Evolutionary conservation across 1,140 invertebrate genomes (phyloP), one percentile per base, ranked within the genome.

Genomic region (Gryon sp.): DNA sequence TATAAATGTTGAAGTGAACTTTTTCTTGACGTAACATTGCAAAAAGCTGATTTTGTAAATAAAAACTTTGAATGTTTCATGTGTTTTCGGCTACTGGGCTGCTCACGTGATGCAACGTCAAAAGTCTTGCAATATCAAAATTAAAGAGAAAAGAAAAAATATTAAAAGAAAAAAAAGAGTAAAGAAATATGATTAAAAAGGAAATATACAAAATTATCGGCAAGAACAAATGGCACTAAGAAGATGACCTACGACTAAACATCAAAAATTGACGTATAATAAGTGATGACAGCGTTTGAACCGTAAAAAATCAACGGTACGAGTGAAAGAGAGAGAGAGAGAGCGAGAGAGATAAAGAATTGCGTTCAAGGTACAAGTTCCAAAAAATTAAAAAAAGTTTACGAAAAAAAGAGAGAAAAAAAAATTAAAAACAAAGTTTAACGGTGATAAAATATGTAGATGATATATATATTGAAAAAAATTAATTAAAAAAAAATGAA

Each of bases 181-280:
- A 11, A 18, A 40, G 5, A 28, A 26, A 52, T 1, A 59, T n/a
- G 9, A 45, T 22, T 22, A 7, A 65, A 65, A 60, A 40, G 20
- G n/a, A n/a, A n/a, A 19, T 15, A 45, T 22, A 43, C 14, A 32
- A 55, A 22, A 41, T n/a, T 40, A 68, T 38, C 62, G 53, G 62
- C 75, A 77, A 77, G 55, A 68, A 66, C 30, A 77, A n/a, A 78
- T 78, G 76, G 76, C 76, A 78, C 63, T 78, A 78, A 78, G 75
- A 73, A 78, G 76, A 73, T 78, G 76, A 74, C 69, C 63, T 78
- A 73, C 59, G 53, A 60, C 63, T 74, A 74, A 69, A 78, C 62
- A 68, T 78, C 68, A 73, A 72, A 34, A 66, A 62, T 70, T 65
- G 65, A 57, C 19, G 30, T 19, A 19, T 18, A 57, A 66, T n/a